Base-by-base conservation (phyloP, 2,797 vertebrate species). In the Trichosurus vulpecula region DNA sequence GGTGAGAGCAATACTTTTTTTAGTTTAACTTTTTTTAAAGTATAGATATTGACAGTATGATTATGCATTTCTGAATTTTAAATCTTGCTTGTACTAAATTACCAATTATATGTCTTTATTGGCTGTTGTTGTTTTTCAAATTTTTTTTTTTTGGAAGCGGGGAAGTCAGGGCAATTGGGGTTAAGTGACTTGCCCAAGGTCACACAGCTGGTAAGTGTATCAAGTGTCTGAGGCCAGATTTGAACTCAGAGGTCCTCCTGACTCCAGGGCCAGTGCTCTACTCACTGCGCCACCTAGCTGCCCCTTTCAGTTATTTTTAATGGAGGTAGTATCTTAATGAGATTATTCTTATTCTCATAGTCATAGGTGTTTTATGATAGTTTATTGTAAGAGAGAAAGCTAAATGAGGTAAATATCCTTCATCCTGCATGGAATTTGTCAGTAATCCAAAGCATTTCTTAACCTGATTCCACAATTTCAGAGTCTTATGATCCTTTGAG, bases 381-480 rank as follows among this genome's bases (percentile, higher is more conserved):
- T 91, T 25, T 92, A 2, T 90, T 57, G 74, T 92, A 93, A 91
- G 22, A 81, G 91, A 74, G 0, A 90, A 91, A n/a, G 53, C 12
- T 89, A 74, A 56, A 41, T 95, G 91, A 95, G 19, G 61, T 19
- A 81, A 96, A 61, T 22, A 91, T 51, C 61, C 35, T 95, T 16
- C 29, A 91, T 96, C 56, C 54, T 66, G 54, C 9, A 56, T 22
- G 91, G 27, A 11, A 74, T 47, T 31, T 96, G 3, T 91, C 55
- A 93, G n/a, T 61, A 93, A 2, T 93, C 55, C 12, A 92, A 90
- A 95, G 51, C 41, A 90, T 92, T 92, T 54, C n/a, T 94, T 90
- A 97, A 90, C 55, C 16, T 94, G 25, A 93, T 87, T 97, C 10
- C 98, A 97, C 94, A 95, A 6, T 52, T 54, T 90, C 10, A 52